A percentile compares a stretch with the other conserved stretches of the same genome.
Evolutionary conservation across 2,113 vertebrate species (phyloP).

Genomic region (Spermophilus dauricus): DNA sequence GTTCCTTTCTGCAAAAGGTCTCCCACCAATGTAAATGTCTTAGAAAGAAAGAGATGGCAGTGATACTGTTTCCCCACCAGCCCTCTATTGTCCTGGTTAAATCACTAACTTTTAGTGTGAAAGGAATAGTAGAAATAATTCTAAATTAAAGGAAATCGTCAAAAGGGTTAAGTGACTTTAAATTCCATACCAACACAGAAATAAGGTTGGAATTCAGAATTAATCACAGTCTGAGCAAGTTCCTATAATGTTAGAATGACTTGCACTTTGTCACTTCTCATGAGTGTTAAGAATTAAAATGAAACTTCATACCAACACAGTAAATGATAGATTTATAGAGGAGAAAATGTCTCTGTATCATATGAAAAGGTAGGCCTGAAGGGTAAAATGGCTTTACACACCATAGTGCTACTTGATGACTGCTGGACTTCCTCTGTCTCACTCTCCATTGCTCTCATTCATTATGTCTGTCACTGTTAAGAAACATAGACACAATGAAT

Average conservation of each 20-base stretch:
- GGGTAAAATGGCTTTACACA: background rate
- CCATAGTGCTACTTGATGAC: too few relatives aligned
- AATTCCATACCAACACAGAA: background rate
- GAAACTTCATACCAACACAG: background rate
- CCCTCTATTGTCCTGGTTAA: background rate
- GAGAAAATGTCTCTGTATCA: background rate
- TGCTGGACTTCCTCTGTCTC: background rate
- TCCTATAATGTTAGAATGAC: background rate
- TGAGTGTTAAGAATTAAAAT: background rate
- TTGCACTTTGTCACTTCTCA: background rate
- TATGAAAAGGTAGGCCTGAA: background rate
- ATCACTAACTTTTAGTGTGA: background rate
- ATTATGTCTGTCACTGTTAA: background rate
- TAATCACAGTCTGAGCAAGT: background rate
- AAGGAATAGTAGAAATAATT: background rate
- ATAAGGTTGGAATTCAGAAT: background rate
- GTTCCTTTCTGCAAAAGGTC: background rate
- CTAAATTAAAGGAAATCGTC: background rate
- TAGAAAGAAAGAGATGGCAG: background rate
- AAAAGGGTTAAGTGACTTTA: background rate
- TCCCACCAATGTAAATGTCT: background rate
- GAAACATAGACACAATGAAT: background rate
- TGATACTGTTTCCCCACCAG: too few relatives aligned
- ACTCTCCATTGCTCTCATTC: background rate
- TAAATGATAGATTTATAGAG: background rate